A percentile compares a stretch with the other conserved stretches of the same genome.
phyloP scores from a whole-genome alignment of 2,113 vertebrate genomes.

The Cyrtonyx montezumae region DNA sequence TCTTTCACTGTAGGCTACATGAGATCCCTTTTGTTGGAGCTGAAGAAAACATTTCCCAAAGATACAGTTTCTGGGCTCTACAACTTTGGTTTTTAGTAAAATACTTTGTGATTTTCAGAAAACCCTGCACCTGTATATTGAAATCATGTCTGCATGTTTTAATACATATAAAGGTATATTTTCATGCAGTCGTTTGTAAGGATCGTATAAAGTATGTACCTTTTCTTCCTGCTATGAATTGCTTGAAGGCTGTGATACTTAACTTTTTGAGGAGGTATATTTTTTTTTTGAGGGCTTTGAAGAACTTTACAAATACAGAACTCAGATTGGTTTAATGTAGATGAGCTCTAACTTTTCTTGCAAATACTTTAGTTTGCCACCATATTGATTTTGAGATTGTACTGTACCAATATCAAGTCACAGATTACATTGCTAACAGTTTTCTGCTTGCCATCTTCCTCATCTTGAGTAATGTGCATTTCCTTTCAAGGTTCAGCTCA shows the following conservation, averaged over 20 bases:
- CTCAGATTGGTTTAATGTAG: not conserved
- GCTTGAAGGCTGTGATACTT: not conserved
- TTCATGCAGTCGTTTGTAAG: not conserved
- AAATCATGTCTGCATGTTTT: not conserved
- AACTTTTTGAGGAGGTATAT: not conserved
- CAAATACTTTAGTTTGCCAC: not conserved
- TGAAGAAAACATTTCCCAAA: not conserved
- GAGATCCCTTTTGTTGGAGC: not conserved
- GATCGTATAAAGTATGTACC: not conserved
- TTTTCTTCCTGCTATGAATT: not conserved
- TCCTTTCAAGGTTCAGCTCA: conserved; percentile 87
- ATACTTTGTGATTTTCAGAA: not conserved
- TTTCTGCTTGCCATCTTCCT: not conserved
- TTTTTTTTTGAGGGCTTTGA: not conserved
- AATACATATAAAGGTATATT: no score
- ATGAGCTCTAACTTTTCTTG: no score
- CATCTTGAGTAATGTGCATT: conserved; percentile 36
- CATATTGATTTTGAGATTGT: not conserved
- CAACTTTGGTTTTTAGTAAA: not conserved
- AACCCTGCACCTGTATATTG: not conserved
- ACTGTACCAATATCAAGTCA: not conserved
- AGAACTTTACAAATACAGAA: not conserved
- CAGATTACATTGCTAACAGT: not conserved
- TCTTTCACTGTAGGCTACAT: not conserved
- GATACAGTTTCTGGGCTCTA: not conserved